phyloP scores from a whole-genome alignment of 2,888 invertebrate species.

The Catocala nupta region DNA sequence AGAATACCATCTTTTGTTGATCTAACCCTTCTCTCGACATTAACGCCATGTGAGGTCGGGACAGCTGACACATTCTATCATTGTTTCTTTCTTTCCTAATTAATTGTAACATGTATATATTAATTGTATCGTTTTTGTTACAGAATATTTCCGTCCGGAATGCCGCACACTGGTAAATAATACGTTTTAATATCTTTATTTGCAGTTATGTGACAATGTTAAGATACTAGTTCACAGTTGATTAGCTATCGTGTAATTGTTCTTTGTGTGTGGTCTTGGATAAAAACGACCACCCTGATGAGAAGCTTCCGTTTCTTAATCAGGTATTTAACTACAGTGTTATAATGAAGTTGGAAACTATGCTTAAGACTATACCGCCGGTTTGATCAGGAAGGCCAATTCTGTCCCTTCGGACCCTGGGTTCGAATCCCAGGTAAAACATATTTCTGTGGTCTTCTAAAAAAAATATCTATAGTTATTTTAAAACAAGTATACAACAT shows the following conservation, averaged over 20 bases:
- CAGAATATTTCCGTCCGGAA: conserved; percentile 57
- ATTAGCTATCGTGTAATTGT: background rate
- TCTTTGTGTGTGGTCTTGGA: too few species aligned
- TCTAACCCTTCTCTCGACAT: conserved; percentile 22
- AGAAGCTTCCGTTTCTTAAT: too few species aligned
- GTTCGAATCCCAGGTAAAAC: too few species aligned
- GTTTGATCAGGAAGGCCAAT: too few species aligned
- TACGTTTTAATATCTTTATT: conserved; percentile 22
- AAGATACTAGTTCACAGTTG: background rate
- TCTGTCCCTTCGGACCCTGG: too few species aligned
- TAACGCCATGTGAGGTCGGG: conserved; percentile 18
- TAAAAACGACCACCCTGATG: too few species aligned
- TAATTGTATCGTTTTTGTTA: conserved; percentile 49
- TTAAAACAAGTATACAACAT: too few species aligned
- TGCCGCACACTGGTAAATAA: conserved; percentile 81
- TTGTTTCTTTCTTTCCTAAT: conserved; percentile 28
- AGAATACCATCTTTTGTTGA: background rate
- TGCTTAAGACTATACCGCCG: too few species aligned
- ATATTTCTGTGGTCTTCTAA: too few species aligned
- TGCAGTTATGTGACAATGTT: background rate
- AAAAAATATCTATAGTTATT: too few species aligned
- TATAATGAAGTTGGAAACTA: too few species aligned
- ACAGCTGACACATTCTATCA: conserved; percentile 38
- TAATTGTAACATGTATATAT: conserved; percentile 37
- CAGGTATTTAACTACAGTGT: too few species aligned